These are phyloP conservation scores for Prunella himalayana DNA, from an alignment of 2,113 vertebrate species.

Conservation along the genomic window DNA sequence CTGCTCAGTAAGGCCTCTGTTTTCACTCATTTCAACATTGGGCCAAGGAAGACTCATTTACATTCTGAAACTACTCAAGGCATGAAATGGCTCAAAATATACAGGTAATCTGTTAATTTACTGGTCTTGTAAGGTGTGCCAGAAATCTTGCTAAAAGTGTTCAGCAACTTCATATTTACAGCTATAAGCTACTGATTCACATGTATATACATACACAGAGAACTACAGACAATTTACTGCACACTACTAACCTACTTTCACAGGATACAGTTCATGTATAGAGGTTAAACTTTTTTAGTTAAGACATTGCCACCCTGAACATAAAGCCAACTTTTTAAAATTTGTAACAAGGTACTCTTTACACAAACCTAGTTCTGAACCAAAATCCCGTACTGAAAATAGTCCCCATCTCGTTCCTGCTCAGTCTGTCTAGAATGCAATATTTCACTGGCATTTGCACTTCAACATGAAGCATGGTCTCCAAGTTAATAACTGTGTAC, in stretches of 20 bases:
- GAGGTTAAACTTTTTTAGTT: background rate
- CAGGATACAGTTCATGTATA: background rate
- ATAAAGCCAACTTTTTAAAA: background rate
- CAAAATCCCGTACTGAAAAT: background rate
- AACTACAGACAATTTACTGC: background rate
- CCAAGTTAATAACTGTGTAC: background rate
- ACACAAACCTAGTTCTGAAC: conserved; percentile 3
- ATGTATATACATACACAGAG: background rate
- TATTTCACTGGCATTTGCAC: background rate
- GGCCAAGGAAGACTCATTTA: background rate
- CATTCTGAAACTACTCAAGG: background rate
- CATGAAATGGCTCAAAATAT: background rate
- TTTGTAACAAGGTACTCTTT: background rate
- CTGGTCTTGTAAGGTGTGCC: background rate
- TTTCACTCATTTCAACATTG: background rate
- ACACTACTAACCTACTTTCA: background rate
- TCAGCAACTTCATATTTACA: background rate
- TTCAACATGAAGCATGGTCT: conserved; percentile 48
- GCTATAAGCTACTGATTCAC: background rate
- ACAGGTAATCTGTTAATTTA: background rate
- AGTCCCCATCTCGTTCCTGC: background rate
- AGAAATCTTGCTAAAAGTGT: background rate
- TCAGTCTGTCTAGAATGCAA: background rate
- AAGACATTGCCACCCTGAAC: background rate
- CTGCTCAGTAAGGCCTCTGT: background rate